A percentile compares a stretch with the other conserved stretches of the same genome.
These are phyloP conservation scores for Pelecanoides urinatrix DNA, from an alignment of 2,113 vertebrate species.

Conservation along the genomic window DNA sequence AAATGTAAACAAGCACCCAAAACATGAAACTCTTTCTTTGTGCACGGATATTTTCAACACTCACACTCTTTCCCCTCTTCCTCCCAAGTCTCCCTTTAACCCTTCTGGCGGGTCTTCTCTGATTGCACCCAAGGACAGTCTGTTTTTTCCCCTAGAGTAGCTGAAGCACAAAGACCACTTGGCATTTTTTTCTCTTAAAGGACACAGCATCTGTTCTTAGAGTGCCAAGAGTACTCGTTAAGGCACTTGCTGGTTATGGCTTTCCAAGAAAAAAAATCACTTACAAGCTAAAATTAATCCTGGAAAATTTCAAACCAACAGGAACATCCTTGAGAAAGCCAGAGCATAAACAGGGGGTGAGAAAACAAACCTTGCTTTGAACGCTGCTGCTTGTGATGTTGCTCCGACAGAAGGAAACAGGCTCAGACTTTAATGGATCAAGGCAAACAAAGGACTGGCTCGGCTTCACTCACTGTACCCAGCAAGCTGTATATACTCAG, in stretches of 20 bases:
- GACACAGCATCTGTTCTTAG: not conserved
- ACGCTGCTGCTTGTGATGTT: slow-evolving; percentile 3
- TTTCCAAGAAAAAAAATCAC: slow-evolving; percentile 46
- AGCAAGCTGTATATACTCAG: slow-evolving; percentile 19
- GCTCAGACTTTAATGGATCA: slow-evolving; percentile 12
- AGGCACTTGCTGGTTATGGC: not conserved
- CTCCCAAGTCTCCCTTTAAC: not conserved
- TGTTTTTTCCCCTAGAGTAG: not conserved
- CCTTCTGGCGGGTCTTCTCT: not conserved
- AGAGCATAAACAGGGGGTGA: slow-evolving; percentile 1
- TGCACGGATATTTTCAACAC: not conserved
- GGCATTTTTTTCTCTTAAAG: not conserved
- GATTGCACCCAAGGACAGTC: not conserved
- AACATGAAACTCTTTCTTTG: not conserved
- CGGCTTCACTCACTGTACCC: not conserved
- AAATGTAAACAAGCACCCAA: not conserved
- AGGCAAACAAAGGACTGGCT: slow-evolving; percentile 52
- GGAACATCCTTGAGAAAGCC: slow-evolving; percentile 27
- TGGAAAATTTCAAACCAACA: slow-evolving; percentile 38
- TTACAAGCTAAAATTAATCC: slow-evolving; percentile 22
- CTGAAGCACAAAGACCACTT: not conserved
- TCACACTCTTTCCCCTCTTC: not conserved
- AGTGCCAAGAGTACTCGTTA: not conserved
- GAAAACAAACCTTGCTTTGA: slow-evolving; percentile 55
- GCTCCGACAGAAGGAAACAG: slow-evolving; percentile 9